Conservation (phyloP, 2,113 vertebrate species). For the Phycodurus eques region DNA sequence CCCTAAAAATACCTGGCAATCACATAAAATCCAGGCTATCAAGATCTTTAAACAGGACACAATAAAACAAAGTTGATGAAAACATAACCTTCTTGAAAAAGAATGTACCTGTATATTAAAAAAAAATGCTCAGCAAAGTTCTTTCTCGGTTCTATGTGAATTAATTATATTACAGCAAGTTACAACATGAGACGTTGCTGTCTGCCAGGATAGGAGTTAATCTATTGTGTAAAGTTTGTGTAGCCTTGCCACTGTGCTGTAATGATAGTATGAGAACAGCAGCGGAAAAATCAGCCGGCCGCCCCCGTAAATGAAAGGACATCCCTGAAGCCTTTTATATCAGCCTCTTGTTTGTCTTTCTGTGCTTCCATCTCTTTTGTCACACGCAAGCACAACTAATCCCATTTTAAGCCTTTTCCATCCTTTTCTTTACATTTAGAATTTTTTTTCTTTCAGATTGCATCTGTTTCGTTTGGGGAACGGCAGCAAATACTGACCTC, state of each 20-base stretch:
- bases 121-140: neutral
- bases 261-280: slow-evolving; percentile 42
- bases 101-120: neutral
- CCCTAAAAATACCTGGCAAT: neutral
- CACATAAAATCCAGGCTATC: neutral
- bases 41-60: neutral
- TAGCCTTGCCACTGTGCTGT: slow-evolving; percentile 28
- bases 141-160: slow-evolving; percentile 7
- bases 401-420: slow-evolving; percentile 48
- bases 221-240: slow-evolving; percentile 43
- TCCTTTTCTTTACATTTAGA: slow-evolving; percentile 32
- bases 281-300: slow-evolving; percentile 31
- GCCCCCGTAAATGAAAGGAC: slow-evolving; percentile 38
- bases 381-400: slow-evolving; percentile 57
- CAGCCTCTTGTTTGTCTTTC: slow-evolving; percentile 54
- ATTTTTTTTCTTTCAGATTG: slow-evolving; percentile 17
- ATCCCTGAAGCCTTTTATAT: slow-evolving; percentile 41
- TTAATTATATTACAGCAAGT: slow-evolving; percentile 27
- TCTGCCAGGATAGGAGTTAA: slow-evolving; percentile 40
- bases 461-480: slow-evolving; percentile 16
- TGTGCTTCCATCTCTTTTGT: slow-evolving; percentile 56
- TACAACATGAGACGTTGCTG: slow-evolving; percentile 27
- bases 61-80: neutral
- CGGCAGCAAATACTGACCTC: slow-evolving; percentile 11
- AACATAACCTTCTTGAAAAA: neutral